Evolutionary conservation across 2,888 invertebrate genomes (phyloP).

Genomic region (Andrena haemorrhoa): DNA sequence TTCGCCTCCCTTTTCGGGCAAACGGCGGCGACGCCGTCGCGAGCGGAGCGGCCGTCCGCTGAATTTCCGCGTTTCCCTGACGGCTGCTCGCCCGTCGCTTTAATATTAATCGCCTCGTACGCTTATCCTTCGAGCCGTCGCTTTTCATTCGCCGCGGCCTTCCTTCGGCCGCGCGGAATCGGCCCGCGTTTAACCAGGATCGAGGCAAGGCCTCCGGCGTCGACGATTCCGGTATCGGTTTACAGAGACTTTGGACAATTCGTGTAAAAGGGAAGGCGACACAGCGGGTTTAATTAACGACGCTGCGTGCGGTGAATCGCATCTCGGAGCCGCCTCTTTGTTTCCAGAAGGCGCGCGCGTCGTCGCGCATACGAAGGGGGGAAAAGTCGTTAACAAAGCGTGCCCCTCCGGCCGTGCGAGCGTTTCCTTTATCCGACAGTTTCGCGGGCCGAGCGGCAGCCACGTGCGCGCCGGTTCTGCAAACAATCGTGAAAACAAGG

Average conservation of each 20-base stretch:
- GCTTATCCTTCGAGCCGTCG: constrained; percentile 44
- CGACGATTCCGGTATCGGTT: constrained; percentile 60
- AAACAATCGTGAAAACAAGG: constrained; percentile 25
- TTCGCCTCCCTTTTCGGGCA: neutral
- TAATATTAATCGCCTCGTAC: constrained; percentile 31
- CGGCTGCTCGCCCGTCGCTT: constrained; percentile 16
- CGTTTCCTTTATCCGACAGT: neutral
- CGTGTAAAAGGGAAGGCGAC: constrained; percentile 13
- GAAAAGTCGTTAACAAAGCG: neutral
- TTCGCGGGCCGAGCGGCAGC: neutral
- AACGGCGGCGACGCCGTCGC: constrained; percentile 4
- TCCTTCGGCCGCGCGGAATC: constrained; percentile 28
- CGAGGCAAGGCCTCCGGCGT: constrained; percentile 34
- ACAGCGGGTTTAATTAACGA: constrained; percentile 19
- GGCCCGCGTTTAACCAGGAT: constrained; percentile 12
- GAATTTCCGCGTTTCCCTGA: neutral
- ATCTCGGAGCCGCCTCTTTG: constrained; percentile 27
- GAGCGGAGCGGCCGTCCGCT: neutral
- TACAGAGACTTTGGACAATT: constrained; percentile 41
- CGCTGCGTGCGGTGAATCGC: constrained; percentile 24
- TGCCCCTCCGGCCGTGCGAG: neutral
- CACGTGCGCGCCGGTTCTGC: constrained; percentile 8
- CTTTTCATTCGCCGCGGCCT: constrained; percentile 44
- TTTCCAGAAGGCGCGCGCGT: neutral
- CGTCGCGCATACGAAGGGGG: constrained; percentile 1